Conservation (phyloP, 2,888 invertebrate genomes). For the Anoplius nigerrimus region DNA sequence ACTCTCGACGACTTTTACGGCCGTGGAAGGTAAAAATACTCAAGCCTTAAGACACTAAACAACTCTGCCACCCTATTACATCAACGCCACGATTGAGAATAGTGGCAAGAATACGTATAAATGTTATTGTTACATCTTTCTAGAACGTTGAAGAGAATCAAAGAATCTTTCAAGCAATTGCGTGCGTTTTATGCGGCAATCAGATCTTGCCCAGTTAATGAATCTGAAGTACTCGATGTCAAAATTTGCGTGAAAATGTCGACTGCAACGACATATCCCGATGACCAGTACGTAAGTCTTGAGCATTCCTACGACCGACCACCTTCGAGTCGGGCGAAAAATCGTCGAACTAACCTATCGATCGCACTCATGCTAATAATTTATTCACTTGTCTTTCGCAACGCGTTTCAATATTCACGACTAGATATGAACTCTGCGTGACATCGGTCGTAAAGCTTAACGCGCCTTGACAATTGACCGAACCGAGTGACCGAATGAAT, state of each 20-base stretch:
- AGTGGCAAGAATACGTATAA: no score
- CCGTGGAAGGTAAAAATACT: slow-evolving; percentile 17
- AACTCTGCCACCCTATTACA: no score
- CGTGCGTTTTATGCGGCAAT: no score
- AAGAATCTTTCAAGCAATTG: no score
- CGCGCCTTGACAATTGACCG: slow-evolving; percentile 17
- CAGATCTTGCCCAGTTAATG: no score
- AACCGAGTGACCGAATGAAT: no score
- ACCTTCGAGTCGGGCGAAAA: slow-evolving; percentile 7
- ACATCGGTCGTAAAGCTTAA: slow-evolving; percentile 38
- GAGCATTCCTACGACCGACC: slow-evolving; percentile 14
- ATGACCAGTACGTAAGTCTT: not conserved
- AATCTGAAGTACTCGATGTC: no score
- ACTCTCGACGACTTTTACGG: slow-evolving; percentile 42
- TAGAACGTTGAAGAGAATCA: no score
- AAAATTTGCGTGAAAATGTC: no score
- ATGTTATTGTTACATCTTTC: no score
- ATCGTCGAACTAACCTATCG: slow-evolving; percentile 14
- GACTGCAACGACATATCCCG: no score
- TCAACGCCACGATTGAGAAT: no score
- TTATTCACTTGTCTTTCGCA: slow-evolving; percentile 32
- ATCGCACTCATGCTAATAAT: slow-evolving; percentile 19
- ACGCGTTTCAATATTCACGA: slow-evolving; percentile 58
- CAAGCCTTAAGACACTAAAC: not conserved
- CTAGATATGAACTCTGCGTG: slow-evolving; percentile 52